Base-by-base conservation (phyloP, 2,888 invertebrate genomes). In the Calameuta pallipes region DNA sequence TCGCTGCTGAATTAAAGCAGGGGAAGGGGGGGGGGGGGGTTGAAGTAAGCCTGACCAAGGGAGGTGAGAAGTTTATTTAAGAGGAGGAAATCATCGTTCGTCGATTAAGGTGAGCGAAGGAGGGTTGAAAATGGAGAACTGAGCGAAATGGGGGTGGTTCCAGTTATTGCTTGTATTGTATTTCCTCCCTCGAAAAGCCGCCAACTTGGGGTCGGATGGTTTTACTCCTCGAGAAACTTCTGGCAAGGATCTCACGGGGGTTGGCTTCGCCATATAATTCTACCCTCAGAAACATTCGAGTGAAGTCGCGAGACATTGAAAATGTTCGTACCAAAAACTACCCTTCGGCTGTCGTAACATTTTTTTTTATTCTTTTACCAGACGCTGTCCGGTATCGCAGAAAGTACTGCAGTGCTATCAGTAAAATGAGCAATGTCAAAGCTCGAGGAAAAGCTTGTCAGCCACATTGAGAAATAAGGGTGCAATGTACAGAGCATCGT, bases 41-140 rank as follows among this genome's bases (percentile, higher is more conserved):
- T 41, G 75, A 76, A 76, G 34, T 33, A 31, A 33, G 33, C 23
- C 71, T 34, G 34, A 11, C 34, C 71, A 31, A 31, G 56, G 84
- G 88, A 90, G 87, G 88, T 87, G 89, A 88, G 88, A 90, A 90
- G 91, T 91, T 91, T 91, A 91, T 91, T 91, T 91, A 91, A 91
- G 90, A 89, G 89, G 88, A 90, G 89, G 88, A 90, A 91, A 91
- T 91, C 90, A 88, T 91, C 88, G 87, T 87, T 87, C 89, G 87
- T 90, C 90, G 90, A 90, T 91, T 91, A 91, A 91, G 89, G 88
- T 87, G 88, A 89, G 86, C 87, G 87, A 84, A 82, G 86, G 83
- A 83, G 87, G 83, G 84, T 74, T 78, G 73, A 74, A 35, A 73
- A 30, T 71, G 23, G 71, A 34, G 71, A 34, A 71, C 71, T 31